These are phyloP conservation scores for Caradrina kadenii DNA, from an alignment of 2,888 invertebrate species.

Conservation along the genomic window DNA sequence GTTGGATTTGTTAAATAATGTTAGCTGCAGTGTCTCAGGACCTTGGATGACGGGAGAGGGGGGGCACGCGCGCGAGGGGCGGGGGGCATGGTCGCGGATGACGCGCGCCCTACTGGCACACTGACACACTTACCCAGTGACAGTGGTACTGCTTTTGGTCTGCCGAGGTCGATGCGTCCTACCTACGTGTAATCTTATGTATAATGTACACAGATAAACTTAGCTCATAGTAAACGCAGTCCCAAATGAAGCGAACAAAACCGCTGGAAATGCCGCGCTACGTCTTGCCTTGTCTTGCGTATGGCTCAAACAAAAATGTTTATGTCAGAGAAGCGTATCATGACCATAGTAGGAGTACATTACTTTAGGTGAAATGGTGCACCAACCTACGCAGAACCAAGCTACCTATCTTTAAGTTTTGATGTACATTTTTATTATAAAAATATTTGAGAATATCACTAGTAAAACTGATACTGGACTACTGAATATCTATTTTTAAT, in stretches of 20 bases:
- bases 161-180: constrained; percentile 88
- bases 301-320: constrained; percentile 14
- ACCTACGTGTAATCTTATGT: constrained; percentile 78
- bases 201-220: constrained; percentile 57
- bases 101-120: constrained; percentile 90
- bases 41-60: constrained; percentile 82
- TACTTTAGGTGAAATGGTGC: not conserved
- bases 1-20: constrained; percentile 74
- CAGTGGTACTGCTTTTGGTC: constrained; percentile 90
- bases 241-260: constrained; percentile 31
- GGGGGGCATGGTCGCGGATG: constrained; percentile 86
- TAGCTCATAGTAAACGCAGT: constrained; percentile 46
- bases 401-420: not conserved
- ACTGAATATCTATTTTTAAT: not conserved
- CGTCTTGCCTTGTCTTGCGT: constrained; percentile 2
- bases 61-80: constrained; percentile 69
- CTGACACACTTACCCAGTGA: constrained; percentile 90
- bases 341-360: not conserved
- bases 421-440: not conserved
- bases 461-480: too few relatives aligned
- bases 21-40: constrained; percentile 85
- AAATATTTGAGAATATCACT: not conserved
- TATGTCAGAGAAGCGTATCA: constrained; percentile 5
- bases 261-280: constrained; percentile 8
- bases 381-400: not conserved